phyloP scores from a whole-genome alignment of 2,888 invertebrate species.

The Cataglyphis livida region DNA sequence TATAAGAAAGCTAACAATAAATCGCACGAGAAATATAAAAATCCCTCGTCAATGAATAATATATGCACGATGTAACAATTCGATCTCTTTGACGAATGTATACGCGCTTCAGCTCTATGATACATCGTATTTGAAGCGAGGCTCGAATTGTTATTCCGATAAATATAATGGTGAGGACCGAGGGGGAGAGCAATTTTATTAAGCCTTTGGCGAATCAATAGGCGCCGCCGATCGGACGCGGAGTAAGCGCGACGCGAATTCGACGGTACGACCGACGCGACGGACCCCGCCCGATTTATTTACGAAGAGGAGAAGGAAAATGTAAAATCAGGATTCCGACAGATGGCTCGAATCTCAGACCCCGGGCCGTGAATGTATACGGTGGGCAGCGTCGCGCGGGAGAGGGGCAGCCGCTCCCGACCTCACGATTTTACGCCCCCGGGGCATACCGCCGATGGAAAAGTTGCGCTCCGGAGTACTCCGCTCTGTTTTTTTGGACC shows the following conservation, averaged over 20 bases:
- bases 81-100: background rate
- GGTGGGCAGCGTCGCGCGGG: constrained; percentile 54
- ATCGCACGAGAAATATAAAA: background rate
- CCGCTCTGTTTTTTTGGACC: constrained; percentile 83
- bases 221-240: constrained; percentile 23
- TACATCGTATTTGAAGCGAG: background rate
- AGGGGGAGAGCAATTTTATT: constrained; percentile 11
- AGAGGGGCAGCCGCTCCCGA: constrained; percentile 66
- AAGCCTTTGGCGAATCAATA: constrained; percentile 46
- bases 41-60: background rate
- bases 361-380: constrained; percentile 80
- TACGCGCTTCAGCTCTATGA: background rate
- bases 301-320: constrained; percentile 75
- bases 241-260: constrained; percentile 29
- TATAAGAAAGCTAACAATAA: background rate
- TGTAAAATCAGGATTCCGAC: constrained; percentile 83
- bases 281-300: constrained; percentile 72
- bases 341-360: constrained; percentile 84
- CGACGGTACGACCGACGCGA: constrained; percentile 12
- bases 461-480: constrained; percentile 85
- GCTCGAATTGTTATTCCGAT: constrained; percentile 6
- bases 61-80: background rate
- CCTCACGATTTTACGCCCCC: constrained; percentile 84
- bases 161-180: background rate
- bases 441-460: constrained; percentile 83